Percentiles rank a stretch among this genome's conserved stretches.
Conservation (phyloP, 92 coral and sea anemone genomes). For the Epizoanthus scotinus region DNA sequence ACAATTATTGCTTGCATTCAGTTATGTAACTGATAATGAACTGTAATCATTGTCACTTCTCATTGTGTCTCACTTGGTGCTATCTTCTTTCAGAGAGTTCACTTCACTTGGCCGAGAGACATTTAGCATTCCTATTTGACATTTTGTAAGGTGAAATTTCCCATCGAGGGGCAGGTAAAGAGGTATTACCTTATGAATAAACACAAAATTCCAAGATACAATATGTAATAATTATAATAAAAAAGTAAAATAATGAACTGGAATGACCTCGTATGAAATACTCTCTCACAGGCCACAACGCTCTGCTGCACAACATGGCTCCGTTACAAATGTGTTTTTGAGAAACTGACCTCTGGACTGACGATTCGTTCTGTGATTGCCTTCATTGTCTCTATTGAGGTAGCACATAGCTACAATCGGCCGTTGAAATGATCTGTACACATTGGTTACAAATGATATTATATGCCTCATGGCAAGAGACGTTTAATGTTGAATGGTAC, state of each 20-base stretch:
- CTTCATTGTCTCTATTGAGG: no score
- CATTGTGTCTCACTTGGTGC: slow-evolving; percentile 45
- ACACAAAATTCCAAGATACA: slow-evolving; percentile 29
- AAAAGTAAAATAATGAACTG: slow-evolving; percentile 3
- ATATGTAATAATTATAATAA: slow-evolving; percentile 16
- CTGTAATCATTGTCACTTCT: slow-evolving; percentile 24
- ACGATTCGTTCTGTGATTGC: no score
- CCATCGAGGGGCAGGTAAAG: slow-evolving; percentile 43
- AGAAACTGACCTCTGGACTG: no score
- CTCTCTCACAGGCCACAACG: slow-evolving; percentile 18
- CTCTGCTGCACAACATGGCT: slow-evolving; percentile 40
- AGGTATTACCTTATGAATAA: slow-evolving; percentile 37
- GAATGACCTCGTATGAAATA: neutral
- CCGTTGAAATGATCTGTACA: no score
- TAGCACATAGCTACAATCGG: no score
- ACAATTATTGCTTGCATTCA: no score
- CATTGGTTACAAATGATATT: no score
- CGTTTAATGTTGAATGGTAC: no score
- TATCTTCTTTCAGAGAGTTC: slow-evolving; percentile 46
- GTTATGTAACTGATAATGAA: slow-evolving; percentile 1
- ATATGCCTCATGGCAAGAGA: no score
- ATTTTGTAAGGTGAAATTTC: slow-evolving; percentile 44
- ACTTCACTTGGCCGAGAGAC: slow-evolving; percentile 46
- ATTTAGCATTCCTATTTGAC: slow-evolving; percentile 47
- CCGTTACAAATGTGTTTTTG: neutral